phyloP scores from a whole-genome alignment of 2,113 vertebrate genomes.

The Calyptomena viridis region DNA sequence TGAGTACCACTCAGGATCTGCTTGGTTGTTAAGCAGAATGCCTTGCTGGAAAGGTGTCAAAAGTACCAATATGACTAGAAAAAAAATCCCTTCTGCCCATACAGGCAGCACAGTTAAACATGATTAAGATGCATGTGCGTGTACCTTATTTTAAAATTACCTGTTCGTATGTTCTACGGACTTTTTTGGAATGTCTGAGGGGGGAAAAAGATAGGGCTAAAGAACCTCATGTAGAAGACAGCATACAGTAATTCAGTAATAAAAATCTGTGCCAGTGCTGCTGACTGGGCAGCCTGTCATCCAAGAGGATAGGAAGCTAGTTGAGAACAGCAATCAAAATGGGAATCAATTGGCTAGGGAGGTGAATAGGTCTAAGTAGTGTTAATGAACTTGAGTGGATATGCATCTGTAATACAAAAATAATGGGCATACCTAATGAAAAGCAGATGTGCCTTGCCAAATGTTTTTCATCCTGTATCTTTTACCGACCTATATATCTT shows the following conservation, averaged over 20 bases:
- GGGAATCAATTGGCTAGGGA: neutral
- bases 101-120: neutral
- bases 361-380: neutral
- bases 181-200: neutral
- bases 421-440: neutral
- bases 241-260: neutral
- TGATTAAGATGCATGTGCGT: neutral
- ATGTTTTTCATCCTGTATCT: neutral
- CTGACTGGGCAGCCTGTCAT: neutral
- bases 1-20: neutral
- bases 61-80: neutral
- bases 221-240: neutral
- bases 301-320: neutral
- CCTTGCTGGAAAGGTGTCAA: neutral
- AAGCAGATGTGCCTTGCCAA: neutral
- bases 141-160: neutral
- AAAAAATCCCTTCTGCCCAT: neutral
- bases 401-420: constrained; percentile 11
- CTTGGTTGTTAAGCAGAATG: neutral
- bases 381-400: constrained; percentile 17
- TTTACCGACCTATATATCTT: neutral
- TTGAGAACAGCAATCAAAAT: neutral
- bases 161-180: neutral
- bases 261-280: neutral
- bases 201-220: neutral